Base-by-base conservation (phyloP, 1,140 invertebrate genomes). In the Mya arenaria region DNA sequence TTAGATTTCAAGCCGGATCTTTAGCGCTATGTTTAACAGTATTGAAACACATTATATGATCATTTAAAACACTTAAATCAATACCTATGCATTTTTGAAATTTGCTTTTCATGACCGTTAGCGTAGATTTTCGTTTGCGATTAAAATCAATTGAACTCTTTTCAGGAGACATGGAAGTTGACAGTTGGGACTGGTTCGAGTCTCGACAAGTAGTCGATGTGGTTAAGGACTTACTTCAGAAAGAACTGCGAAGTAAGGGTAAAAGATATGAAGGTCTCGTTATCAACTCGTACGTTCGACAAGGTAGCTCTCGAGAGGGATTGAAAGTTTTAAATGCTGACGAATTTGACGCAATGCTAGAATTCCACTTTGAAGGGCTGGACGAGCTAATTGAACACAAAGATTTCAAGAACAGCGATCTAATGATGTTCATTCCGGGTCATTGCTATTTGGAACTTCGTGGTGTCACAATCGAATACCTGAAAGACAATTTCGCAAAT, bases 341-440 rank as follows among this genome's bases (percentile, higher is more conserved):
- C 58, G 65, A 80, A 28, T 80, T 80, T 62, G 78, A 80, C 36
- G 41, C 37, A 2, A 0, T 52, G 25, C 23, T 73, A 19, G 44
- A 72, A 37, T 81, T 65, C 55, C 78, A 72, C 65, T 41, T 81
- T 15, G 60, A 82, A 52, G 69, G 79, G 4, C 58, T 82, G n/a
- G 6, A 37, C 1, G 48, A 23, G 4, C 48, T n/a, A 1, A 52
- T 52, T 52, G 48, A 52, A 4, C n/a, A 63, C 30, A 19, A 10
- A 55, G 17, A 48, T 39, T 19, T 32, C 13, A 30, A 4, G 13
- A 56, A 65, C n/a, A n/a, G 19, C 19, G 32, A 52, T 34, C 37
- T 36, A 10, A 39, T n/a, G 28, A 68, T 39, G 34, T 32, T 32
- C 8, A 37, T 78, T 28, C 75, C 75, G 8, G 75, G 65, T 23